Base-by-base conservation (phyloP, 1,140 invertebrate genomes). In the Drosophila virilis region DNA sequence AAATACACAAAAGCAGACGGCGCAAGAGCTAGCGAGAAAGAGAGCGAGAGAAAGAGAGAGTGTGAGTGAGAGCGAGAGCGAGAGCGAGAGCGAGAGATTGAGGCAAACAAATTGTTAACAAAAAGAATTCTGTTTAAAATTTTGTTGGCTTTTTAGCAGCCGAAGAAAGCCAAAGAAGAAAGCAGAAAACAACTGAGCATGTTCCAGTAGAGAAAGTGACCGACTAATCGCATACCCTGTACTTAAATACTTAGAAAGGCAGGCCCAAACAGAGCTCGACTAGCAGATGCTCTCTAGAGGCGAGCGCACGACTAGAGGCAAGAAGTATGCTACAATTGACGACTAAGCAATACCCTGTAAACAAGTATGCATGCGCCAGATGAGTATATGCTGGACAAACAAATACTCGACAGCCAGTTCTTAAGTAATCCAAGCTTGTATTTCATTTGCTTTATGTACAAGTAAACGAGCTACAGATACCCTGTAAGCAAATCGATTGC, bases 41-140 rank as follows among this genome's bases (percentile, higher is more conserved):
- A 3, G 17, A 52, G n/a, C 17, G 9, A 51, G 33, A 5, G 45
- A 6, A 8, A 12, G 28, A 42, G 6, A 33, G 6, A 35, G 15
- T 51, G 9, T 8, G 9, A 54, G 5, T 28, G 22, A 12, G 38
- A 8, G 6, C 0, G n/a, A 40, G 6, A 37, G 28, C 32, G 22
- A 12, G 38, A 8, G 6, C 0, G n/a, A 40, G 6, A 37, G 28
- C 32, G 10, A 37, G 32, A 51, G 52, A 2, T 32, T 15, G 32
- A 60, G 22, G 22, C 48, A 68, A 74, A 74, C 55, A 17, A 59
- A 37, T 42, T 57, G 40, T 48, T 65, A 40, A 67, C 22, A 5
- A 66, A 38, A 73, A 33, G 17, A 37, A 58, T 77, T 66, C 77
- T 74, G 80, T 77, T 83, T 75, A 76, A 78, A 66, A 57, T 48